These are phyloP conservation scores for Hydrophis major DNA, from an alignment of 2,797 vertebrate species.

Conservation along the genomic window DNA sequence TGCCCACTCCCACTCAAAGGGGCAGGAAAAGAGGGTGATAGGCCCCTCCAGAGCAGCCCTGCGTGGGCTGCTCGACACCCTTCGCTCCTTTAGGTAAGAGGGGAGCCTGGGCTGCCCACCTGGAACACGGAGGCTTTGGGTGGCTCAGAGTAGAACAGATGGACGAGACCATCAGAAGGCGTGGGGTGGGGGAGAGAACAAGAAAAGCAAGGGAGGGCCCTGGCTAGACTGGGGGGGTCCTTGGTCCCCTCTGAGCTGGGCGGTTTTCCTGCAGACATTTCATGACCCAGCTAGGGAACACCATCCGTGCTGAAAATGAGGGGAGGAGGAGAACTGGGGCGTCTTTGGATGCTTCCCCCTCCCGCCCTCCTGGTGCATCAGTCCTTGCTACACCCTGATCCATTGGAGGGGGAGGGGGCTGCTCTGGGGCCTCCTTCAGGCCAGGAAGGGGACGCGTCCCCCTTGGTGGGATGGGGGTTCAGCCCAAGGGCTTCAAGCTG, in stretches of 20 bases:
- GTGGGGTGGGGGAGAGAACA: neutral
- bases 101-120: too few species aligned
- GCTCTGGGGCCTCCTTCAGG: neutral
- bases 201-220: neutral
- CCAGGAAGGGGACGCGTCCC: neutral
- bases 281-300: too few species aligned
- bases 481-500: neutral
- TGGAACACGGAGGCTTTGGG: neutral
- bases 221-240: too few species aligned
- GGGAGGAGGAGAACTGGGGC: too few species aligned
- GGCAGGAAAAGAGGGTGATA: neutral
- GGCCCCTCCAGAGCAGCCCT: neutral
- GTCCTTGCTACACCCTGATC: neutral
- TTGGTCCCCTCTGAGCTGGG: too few species aligned
- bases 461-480: neutral
- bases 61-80: too few species aligned
- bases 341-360: neutral
- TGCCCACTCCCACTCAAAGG: too few species aligned
- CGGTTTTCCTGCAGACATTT: too few species aligned
- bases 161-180: neutral
- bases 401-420: neutral
- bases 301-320: too few species aligned
- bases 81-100: fast-evolving
- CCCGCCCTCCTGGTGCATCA: neutral
- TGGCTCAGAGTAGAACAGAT: neutral